Evolutionary conservation across 2,888 invertebrate species (phyloP).

Genomic region (Nephrotoma flavescens): DNA sequence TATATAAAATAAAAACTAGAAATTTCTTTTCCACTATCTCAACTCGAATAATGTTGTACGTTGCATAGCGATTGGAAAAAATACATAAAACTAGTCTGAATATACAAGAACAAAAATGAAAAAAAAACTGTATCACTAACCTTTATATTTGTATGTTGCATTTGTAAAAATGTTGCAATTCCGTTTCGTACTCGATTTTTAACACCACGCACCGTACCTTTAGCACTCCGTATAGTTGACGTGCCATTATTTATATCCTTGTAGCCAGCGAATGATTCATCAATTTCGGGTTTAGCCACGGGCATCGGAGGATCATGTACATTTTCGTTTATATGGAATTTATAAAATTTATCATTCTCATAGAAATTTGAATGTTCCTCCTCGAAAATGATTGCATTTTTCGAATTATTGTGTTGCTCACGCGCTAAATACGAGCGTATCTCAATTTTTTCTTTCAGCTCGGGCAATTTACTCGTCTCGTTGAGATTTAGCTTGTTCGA

Average conservation of each 20-base stretch:
- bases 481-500: slow-evolving; percentile 31
- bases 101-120: neutral
- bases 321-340: slow-evolving; percentile 68
- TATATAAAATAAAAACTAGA: neutral
- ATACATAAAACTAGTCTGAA: neutral
- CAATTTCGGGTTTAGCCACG: slow-evolving; percentile 24
- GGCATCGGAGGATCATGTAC: slow-evolving; percentile 20
- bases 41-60: neutral
- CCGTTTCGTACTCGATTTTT: slow-evolving; percentile 89
- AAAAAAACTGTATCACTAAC: slow-evolving; percentile 36
- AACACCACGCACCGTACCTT: slow-evolving; percentile 86
- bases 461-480: neutral
- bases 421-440: neutral
- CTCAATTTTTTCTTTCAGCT: neutral
- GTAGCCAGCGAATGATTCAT: slow-evolving; percentile 65
- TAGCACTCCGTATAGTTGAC: slow-evolving; percentile 75
- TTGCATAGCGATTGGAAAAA: neutral
- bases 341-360: slow-evolving; percentile 65
- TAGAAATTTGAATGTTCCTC: slow-evolving; percentile 24
- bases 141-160: slow-evolving; percentile 60
- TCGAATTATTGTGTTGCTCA: neutral
- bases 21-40: neutral
- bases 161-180: slow-evolving; percentile 85
- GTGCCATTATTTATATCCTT: slow-evolving; percentile 55
- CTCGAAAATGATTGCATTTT: neutral